Evolutionary conservation across 2,888 invertebrate species (phyloP), one percentile per base, ranked within the genome.

Genomic region (Ommatoiulus sabulosus): DNA sequence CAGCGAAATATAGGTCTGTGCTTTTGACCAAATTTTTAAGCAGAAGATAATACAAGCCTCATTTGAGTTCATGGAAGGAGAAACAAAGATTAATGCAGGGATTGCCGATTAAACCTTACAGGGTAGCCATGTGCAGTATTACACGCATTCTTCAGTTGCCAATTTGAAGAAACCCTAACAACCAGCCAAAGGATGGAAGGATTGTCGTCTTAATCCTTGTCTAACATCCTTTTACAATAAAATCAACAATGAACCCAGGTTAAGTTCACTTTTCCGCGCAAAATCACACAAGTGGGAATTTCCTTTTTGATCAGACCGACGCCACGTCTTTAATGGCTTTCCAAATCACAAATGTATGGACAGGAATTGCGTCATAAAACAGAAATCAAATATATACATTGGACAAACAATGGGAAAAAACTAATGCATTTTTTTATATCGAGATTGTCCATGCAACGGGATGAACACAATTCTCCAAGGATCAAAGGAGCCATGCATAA

Each of bases 171-270:
- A 24, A 72, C 72, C 24, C 8, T 72, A 24, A 72, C 72, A 24
- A 72, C 72, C 72, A 72, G 12, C 72, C 10, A 72, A 72, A 72
- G 10, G 72, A 72, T 24, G 72, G 24, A 72, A 72, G 72, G 35
- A 24, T 24, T 24, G 72, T 72, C 72, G 72, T n/a, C 24, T 35
- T 72, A 72, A 72, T 72, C 72, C 72, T 24, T 72, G 72, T 72
- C 72, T 72, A 20, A 72, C 72, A 72, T 72, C 72, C 72, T 24
- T 72, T 72, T 24, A 72, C 24, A 72, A 72, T 72, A 72, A 72
- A 72, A 72, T 72, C 72, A 72, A 72, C 72, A 72, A 10, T 24
- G 72, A 72, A 72, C 72, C 24, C 72, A 20, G 20, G 63, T n/a
- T 72, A 72, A 72, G 72, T 72, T 72, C 24, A 24, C 24, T 72